These are phyloP conservation scores for Hypselothyrea guttata DNA, from an alignment of 2,888 invertebrate species.

Conservation along the genomic window DNA sequence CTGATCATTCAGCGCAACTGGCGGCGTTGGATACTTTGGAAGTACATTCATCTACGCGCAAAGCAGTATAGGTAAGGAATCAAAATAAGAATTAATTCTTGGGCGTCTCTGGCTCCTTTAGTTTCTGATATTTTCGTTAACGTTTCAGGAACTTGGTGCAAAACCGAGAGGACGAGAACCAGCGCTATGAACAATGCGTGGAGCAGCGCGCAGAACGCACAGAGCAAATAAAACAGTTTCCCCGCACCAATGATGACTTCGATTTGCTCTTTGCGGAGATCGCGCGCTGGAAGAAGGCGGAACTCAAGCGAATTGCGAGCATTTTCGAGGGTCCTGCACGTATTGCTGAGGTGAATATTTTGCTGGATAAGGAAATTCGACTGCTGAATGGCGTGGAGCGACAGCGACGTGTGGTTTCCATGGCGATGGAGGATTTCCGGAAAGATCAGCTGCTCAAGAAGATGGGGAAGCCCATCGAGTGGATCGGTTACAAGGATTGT, in stretches of 20 bases:
- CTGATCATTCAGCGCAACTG: conserved; percentile 86
- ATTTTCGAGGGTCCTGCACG: conserved; percentile 87
- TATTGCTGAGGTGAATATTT: conserved; percentile 87
- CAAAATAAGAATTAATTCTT: conserved; percentile 18
- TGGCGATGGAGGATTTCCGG: conserved; percentile 85
- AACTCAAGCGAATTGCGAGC: conserved; percentile 86
- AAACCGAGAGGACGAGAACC: conserved; percentile 72
- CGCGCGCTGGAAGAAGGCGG: conserved; percentile 80
- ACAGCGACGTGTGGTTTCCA: conserved; percentile 85
- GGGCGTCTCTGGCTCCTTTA: too few species aligned
- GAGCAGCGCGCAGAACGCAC: conserved; percentile 83
- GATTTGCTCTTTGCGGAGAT: conserved; percentile 86
- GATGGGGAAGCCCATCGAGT: conserved; percentile 88
- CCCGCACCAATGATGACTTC: conserved; percentile 88
- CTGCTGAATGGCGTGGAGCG: conserved; percentile 85
- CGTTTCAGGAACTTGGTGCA: conserved; percentile 82
- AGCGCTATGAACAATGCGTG: conserved; percentile 73
- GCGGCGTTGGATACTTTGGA: conserved; percentile 81
- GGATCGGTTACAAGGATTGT: conserved; percentile 88
- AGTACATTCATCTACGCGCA: conserved; percentile 83
- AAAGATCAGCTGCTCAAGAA: conserved; percentile 86
- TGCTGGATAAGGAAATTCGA: conserved; percentile 88
- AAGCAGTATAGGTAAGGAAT: conserved; percentile 82
- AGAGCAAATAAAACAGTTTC: conserved; percentile 87
- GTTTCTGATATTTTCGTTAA: background rate